Percentiles rank a stretch among this genome's conserved stretches.
These are phyloP conservation scores for Cyclura pinguis DNA, from an alignment of 2,797 vertebrate species.

Conservation along the genomic window DNA sequence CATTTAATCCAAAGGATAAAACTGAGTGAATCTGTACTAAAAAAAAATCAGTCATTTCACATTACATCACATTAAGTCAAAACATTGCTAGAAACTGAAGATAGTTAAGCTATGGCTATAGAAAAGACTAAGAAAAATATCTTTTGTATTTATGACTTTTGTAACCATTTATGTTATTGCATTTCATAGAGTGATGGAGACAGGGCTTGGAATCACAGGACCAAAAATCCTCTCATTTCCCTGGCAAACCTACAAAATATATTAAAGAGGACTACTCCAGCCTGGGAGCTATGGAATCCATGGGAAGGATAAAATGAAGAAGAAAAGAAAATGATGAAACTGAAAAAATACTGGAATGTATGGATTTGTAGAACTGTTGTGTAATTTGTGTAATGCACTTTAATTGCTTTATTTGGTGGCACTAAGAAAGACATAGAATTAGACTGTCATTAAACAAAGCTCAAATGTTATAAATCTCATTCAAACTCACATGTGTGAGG, in stretches of 20 bases:
- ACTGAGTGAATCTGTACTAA: background rate
- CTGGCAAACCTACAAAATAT: too few species aligned
- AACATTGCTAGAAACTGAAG: background rate
- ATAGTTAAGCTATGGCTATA: background rate
- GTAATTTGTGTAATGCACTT: background rate
- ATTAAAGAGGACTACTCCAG: too few species aligned
- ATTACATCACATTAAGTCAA: background rate
- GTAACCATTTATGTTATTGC: background rate
- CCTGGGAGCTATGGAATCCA: background rate
- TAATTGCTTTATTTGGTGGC: background rate
- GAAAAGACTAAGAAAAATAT: background rate
- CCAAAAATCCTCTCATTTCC: background rate
- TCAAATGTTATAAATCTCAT: background rate
- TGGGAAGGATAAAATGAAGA: background rate
- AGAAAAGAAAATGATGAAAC: background rate
- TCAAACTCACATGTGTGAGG: background rate
- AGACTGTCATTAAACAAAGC: background rate
- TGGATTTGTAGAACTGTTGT: background rate
- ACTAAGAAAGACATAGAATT: background rate
- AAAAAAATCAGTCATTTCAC: background rate
- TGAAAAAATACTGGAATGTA: background rate
- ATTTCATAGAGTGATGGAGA: background rate
- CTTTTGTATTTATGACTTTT: background rate
- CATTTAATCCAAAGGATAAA: background rate
- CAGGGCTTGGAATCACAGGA: background rate